phyloP scores from a whole-genome alignment of 92 coral and sea anemone species.

The Plumapathes pennacea region DNA sequence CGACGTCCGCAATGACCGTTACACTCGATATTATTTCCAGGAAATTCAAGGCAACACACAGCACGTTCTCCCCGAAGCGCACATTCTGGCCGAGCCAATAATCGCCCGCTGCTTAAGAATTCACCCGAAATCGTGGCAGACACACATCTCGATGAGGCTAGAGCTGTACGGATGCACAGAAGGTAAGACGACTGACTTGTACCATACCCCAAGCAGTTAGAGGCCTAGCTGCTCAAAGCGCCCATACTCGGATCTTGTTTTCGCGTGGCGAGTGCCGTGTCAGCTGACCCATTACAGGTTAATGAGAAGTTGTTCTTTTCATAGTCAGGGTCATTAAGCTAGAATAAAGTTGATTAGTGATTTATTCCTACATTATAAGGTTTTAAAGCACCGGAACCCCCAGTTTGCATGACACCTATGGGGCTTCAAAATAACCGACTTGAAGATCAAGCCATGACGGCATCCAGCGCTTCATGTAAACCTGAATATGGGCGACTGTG shows the following conservation, averaged over 20 bases:
- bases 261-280: too few species aligned
- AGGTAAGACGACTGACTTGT: too few species aligned
- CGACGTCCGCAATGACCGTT: too few species aligned
- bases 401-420: slow-evolving; percentile 26
- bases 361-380: too few species aligned
- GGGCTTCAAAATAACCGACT: slow-evolving; percentile 57
- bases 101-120: slow-evolving; percentile 21
- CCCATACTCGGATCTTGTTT: too few species aligned
- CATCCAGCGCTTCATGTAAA: slow-evolving; percentile 52
- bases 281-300: too few species aligned
- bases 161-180: slow-evolving; percentile 37
- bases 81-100: slow-evolving; percentile 35
- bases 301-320: too few species aligned
- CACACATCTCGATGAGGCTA: slow-evolving; percentile 36
- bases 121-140: slow-evolving; percentile 23
- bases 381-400: slow-evolving; percentile 17
- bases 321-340: too few species aligned
- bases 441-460: slow-evolving; percentile 48
- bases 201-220: too few species aligned
- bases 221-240: too few species aligned
- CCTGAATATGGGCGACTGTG: slow-evolving; percentile 64
- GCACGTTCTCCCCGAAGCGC: slow-evolving; percentile 10
- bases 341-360: too few species aligned
- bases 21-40: slow-evolving; percentile 8
- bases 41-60: slow-evolving; percentile 29